Conservation (phyloP, 2,113 vertebrate species). For the Vidua chalybeata region DNA sequence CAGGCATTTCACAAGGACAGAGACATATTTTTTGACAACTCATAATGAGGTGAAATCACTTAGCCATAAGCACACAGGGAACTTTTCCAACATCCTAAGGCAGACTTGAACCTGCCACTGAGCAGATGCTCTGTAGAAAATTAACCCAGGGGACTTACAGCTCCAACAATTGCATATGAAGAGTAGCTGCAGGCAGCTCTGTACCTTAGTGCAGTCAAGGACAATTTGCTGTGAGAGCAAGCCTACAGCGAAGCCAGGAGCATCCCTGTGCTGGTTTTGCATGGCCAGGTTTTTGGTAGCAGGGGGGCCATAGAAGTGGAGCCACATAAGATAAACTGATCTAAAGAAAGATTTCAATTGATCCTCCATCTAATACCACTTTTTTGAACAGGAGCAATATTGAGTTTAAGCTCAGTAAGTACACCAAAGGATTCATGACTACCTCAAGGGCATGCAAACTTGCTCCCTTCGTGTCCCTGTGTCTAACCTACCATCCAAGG, state of each 20-base stretch:
- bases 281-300: neutral
- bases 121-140: neutral
- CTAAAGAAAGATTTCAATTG: neutral
- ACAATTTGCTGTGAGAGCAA: neutral
- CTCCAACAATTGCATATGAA: neutral
- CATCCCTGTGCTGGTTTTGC: neutral
- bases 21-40: rapidly evolving
- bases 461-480: neutral
- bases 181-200: neutral
- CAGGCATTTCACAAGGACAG: neutral
- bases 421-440: neutral
- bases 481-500: neutral
- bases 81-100: neutral
- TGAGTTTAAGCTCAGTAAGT: neutral
- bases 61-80: neutral
- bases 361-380: neutral
- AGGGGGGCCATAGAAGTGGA: neutral
- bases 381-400: neutral
- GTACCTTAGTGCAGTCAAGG: neutral
- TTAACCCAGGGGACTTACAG: neutral
- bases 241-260: neutral
- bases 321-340: neutral
- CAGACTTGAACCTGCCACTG: neutral
- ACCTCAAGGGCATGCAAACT: neutral
- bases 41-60: neutral